phyloP scores from a whole-genome alignment of 2,797 vertebrate species.

The Staurois parvus region DNA sequence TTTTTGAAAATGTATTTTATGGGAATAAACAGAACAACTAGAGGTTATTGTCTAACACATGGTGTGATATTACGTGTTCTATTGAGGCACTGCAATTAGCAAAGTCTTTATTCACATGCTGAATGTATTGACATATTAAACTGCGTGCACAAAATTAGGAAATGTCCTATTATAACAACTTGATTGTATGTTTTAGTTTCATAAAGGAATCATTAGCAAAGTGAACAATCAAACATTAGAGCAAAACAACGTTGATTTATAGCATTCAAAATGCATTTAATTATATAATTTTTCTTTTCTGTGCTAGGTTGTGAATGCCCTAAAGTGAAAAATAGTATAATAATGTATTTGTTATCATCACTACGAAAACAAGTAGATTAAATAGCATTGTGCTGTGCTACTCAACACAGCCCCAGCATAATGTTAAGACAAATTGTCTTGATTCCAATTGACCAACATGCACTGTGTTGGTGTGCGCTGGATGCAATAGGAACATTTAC shows the following conservation, averaged over 20 bases:
- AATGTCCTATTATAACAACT: constrained; percentile 23
- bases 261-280: no score
- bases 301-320: no score
- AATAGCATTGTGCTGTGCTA: no score
- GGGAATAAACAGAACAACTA: background rate
- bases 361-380: no score
- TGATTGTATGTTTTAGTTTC: background rate
- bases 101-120: constrained; percentile 19
- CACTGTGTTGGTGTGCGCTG: no score
- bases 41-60: background rate
- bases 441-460: no score
- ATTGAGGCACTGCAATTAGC: constrained; percentile 8
- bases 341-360: no score
- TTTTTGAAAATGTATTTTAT: background rate
- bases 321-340: no score
- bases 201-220: background rate
- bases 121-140: constrained; percentile 10
- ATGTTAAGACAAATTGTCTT: no score
- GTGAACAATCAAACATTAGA: background rate
- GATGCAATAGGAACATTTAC: no score
- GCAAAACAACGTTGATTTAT: background rate
- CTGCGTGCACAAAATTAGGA: constrained; percentile 25
- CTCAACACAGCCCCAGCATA: no score
- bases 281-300: no score
- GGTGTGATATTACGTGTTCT: background rate